These are phyloP conservation scores for Rhinoptilus africanus DNA, from an alignment of 2,113 vertebrate species.

Conservation along the genomic window DNA sequence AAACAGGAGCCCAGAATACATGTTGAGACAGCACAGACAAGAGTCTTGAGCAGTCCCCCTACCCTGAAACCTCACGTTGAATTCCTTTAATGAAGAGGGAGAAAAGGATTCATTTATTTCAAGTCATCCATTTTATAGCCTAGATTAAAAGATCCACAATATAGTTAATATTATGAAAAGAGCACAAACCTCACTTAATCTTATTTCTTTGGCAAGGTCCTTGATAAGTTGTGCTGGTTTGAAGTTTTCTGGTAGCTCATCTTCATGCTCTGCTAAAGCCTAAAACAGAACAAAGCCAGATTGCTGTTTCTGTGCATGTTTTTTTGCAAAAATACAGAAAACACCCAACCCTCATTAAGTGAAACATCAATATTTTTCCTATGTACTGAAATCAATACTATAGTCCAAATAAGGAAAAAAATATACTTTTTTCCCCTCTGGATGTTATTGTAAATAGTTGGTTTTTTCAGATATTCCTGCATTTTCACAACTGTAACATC, in stretches of 20 bases:
- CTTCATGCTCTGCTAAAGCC: conserved; percentile 95
- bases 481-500: not conserved
- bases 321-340: not conserved
- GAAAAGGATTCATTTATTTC: not conserved
- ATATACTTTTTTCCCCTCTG: not conserved
- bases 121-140: not conserved
- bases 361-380: not conserved
- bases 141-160: not conserved
- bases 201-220: conserved; percentile 98
- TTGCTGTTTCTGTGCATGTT: not conserved
- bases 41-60: not conserved
- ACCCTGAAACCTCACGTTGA: not conserved
- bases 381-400: not conserved
- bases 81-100: not conserved
- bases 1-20: not conserved
- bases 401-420: not conserved
- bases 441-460: not conserved
- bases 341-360: not conserved
- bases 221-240: conserved; percentile 98
- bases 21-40: not conserved
- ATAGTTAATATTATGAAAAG: not conserved
- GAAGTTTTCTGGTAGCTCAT: conserved; percentile 97
- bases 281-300: conserved; percentile 62
- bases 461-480: not conserved
- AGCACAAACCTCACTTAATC: conserved; percentile 89